phyloP scores from a whole-genome alignment of 2,113 vertebrate species.

The Scolopax mira region DNA sequence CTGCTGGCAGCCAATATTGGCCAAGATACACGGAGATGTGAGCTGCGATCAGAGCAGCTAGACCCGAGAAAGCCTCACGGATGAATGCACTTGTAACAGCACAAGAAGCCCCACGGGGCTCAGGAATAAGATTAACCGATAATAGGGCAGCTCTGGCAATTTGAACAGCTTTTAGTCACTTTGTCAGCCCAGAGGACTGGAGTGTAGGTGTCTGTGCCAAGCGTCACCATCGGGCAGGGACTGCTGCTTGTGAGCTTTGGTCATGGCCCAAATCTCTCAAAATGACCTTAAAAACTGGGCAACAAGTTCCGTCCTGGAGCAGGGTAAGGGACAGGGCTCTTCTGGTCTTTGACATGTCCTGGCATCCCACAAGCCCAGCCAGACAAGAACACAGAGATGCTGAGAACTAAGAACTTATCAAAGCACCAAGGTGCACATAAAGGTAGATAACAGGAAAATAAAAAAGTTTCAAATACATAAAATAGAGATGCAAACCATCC shows the following conservation, averaged over 20 bases:
- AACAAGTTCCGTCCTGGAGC: background rate
- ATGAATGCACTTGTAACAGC: background rate
- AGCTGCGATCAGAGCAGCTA: background rate
- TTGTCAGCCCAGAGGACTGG: background rate
- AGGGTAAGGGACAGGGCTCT: background rate
- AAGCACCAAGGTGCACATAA: background rate
- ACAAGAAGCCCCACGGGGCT: background rate
- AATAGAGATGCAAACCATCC: background rate
- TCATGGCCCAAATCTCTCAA: rapidly evolving
- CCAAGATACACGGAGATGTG: rapidly evolving
- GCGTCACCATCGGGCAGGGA: rapidly evolving
- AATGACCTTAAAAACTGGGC: rapidly evolving
- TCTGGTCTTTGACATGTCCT: background rate
- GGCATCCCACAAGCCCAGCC: background rate
- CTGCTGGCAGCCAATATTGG: background rate
- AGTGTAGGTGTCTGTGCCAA: rapidly evolving
- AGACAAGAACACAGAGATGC: background rate
- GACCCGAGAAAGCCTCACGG: background rate
- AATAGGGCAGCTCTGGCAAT: background rate
- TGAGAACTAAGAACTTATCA: background rate
- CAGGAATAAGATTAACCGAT: background rate
- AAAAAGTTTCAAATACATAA: background rate
- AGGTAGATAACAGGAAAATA: background rate
- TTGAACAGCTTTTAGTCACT: background rate
- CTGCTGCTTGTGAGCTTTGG: background rate